Conservation (phyloP, 2,888 invertebrate species). For the Coremacera marginata region DNA sequence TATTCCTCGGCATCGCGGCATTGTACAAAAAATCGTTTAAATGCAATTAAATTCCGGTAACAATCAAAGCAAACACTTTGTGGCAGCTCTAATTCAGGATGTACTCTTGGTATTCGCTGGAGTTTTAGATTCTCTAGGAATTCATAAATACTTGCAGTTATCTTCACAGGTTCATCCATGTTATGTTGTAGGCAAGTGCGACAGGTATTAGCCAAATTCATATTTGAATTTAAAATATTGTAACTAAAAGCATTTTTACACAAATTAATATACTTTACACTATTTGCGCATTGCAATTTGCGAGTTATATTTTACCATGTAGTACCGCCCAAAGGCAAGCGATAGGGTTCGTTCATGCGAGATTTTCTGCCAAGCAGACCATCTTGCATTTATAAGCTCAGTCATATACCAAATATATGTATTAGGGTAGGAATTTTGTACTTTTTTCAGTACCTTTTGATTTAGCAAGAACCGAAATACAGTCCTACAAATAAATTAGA, state of each 20-base stretch:
- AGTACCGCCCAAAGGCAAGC: not conserved
- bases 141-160: conserved; percentile 37
- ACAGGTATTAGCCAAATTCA: conserved; percentile 43
- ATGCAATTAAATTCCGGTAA: conserved; percentile 42
- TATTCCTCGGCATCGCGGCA: conserved; percentile 44
- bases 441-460: too few relatives aligned
- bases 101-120: conserved; percentile 35
- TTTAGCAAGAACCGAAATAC: too few relatives aligned
- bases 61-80: conserved; percentile 46
- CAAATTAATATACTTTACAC: not conserved
- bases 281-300: not conserved
- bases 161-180: conserved; percentile 44
- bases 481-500: too few relatives aligned
- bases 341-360: too few relatives aligned
- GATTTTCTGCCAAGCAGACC: too few relatives aligned
- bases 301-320: not conserved
- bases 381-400: too few relatives aligned
- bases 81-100: conserved; percentile 29
- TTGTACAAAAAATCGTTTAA: conserved; percentile 44
- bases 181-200: conserved; percentile 43
- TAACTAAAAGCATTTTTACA: conserved; percentile 3
- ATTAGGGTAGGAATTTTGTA: too few relatives aligned
- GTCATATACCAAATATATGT: too few relatives aligned
- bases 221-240: conserved; percentile 30
- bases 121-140: conserved; percentile 42